These are phyloP conservation scores for Numenius phaeopus DNA, from an alignment of 2,797 vertebrate genomes.

Conservation along the genomic window DNA sequence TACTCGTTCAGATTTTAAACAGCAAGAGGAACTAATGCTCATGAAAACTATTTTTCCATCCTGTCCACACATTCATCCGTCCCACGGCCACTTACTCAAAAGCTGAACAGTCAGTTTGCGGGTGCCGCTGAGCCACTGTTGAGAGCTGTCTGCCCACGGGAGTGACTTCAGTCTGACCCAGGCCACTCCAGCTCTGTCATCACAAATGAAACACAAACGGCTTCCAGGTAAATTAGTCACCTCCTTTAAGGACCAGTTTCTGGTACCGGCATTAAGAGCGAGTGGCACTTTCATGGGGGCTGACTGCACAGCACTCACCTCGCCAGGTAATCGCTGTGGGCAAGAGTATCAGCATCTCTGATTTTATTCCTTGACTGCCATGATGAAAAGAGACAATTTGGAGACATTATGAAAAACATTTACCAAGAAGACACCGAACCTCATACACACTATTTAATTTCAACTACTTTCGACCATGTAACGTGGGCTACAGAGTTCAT, in stretches of 20 bases:
- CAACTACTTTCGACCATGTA: background rate
- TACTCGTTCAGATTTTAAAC: background rate
- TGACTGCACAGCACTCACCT: constrained; percentile 5
- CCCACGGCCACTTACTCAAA: background rate
- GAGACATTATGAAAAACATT: background rate
- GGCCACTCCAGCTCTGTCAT: background rate
- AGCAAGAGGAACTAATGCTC: background rate
- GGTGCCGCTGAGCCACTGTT: background rate
- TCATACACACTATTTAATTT: background rate
- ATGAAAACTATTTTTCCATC: background rate
- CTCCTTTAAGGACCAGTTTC: background rate
- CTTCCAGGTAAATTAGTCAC: background rate
- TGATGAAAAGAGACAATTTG: background rate
- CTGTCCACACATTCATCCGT: background rate
- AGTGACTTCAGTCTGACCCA: background rate
- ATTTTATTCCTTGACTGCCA: background rate
- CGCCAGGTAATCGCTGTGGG: background rate
- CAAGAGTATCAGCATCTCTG: background rate
- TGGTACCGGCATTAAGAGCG: background rate
- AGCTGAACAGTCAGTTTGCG: background rate
- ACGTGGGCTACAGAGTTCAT: background rate
- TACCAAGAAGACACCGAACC: background rate
- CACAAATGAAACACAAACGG: background rate
- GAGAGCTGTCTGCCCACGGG: background rate
- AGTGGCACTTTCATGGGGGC: background rate